phyloP scores from a whole-genome alignment of 2,797 vertebrate species.

The Margarornis squamiger region DNA sequence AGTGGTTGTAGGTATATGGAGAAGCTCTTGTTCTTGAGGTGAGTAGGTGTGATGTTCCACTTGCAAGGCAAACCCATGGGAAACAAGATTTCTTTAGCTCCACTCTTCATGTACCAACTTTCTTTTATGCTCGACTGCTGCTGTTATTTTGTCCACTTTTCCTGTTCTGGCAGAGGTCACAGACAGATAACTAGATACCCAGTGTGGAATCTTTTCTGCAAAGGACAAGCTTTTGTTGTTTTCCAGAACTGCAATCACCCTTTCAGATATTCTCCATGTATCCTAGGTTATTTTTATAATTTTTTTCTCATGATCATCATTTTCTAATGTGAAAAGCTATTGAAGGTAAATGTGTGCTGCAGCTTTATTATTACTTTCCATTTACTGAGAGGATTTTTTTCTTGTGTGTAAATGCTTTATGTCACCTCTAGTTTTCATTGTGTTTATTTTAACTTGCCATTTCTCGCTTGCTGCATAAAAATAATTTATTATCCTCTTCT shows the following conservation, averaged over 20 bases:
- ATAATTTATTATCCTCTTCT: conserved; percentile 34
- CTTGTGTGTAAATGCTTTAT: background rate
- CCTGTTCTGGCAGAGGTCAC: background rate
- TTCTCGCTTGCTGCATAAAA: conserved; percentile 25
- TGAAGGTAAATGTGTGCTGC: background rate
- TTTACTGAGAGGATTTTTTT: conserved; percentile 15
- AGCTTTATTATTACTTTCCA: conserved; percentile 37
- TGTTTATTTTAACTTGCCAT: background rate
- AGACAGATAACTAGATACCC: background rate
- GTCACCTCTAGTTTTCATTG: background rate
- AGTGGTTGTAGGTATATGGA: rapidly evolving
- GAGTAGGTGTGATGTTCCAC: background rate
- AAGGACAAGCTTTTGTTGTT: background rate
- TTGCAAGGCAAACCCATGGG: background rate
- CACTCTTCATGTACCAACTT: background rate
- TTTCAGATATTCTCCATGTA: background rate
- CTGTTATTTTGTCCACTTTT: background rate
- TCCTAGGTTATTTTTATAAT: background rate
- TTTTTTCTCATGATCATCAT: background rate
- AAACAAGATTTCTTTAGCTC: background rate
- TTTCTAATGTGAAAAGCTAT: conserved; percentile 27
- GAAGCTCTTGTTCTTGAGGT: background rate
- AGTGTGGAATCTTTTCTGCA: background rate
- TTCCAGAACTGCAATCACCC: background rate
- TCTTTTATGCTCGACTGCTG: background rate